Evolutionary conservation across 2,888 invertebrate species (phyloP).

Genomic region (Tenthredo notha): DNA sequence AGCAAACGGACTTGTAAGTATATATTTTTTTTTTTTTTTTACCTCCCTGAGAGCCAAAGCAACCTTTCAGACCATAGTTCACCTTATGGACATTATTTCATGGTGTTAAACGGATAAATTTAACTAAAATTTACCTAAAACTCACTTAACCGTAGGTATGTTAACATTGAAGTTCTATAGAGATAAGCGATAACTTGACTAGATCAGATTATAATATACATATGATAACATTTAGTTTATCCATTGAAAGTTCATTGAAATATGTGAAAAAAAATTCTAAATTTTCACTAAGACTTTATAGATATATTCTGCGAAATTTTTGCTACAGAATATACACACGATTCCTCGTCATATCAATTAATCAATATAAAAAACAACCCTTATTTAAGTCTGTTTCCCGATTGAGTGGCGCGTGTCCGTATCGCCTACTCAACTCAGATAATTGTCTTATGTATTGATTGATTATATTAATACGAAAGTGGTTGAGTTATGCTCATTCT

Average conservation of each 20-base stretch:
- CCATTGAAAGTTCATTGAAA: neutral
- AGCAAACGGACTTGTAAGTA: neutral
- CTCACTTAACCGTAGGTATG: neutral
- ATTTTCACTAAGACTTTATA: neutral
- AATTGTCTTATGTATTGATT: conserved; percentile 13
- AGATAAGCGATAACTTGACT: too few relatives aligned
- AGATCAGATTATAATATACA: too few relatives aligned
- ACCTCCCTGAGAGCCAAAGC: too few relatives aligned
- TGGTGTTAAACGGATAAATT: neutral
- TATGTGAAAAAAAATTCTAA: too few relatives aligned
- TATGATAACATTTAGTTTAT: too few relatives aligned
- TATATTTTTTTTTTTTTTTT: too few relatives aligned
- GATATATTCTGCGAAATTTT: neutral
- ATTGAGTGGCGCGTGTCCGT: neutral
- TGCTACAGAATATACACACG: neutral
- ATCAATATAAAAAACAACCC: neutral
- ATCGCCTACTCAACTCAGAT: neutral
- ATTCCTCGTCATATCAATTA: neutral
- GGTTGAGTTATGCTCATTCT: neutral
- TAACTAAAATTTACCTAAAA: neutral
- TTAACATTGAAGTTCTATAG: neutral
- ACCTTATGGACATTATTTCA: neutral
- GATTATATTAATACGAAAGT: neutral
- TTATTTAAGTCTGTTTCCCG: neutral
- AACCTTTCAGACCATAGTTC: neutral